Base-by-base conservation (phyloP, 2,797 vertebrate genomes). In the Sebastes aleutianus region DNA sequence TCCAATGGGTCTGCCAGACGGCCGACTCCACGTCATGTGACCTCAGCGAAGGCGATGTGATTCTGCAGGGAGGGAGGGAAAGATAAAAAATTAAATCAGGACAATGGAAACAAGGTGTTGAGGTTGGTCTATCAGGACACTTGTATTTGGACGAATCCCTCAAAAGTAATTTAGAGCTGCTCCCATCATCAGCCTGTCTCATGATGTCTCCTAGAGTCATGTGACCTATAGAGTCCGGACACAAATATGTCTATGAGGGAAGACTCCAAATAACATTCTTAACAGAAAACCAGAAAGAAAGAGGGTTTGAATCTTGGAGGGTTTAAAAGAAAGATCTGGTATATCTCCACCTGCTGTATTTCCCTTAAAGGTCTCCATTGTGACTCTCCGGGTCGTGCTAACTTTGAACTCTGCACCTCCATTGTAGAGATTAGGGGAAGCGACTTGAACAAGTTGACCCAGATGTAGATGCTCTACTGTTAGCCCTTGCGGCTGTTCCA, bases 41-140 rank as follows among this genome's bases (percentile, higher is more conserved):
- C 97, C 96, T 99, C 98, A 86, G 98, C 97, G 93, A 99, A 99
- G 96, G 97, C 94, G 97, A 99, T 97, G 96, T 99, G 98, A 96
- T 99, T 99, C 98, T 99, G 93, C 6, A 32, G 34, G 10, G 20
- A 62, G 12, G 4, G 64, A 43, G 16, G 22, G 61, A n/a, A 56
- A 53, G 2, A 66, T 1, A 32, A 6, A 53, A 16, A 16, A 6
- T 1, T 2, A 13, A 62, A 43, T 76, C 50, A 80, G 67, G 22
- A 68, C 5, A 29, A 7, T 12, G 8, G 29, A 53, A 47, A 6
- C 4, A 58, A 58, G 27, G 2, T 16, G 12, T 20, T 57, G 18
- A 59, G 11, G 3, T 8, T 39, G 22, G 16, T 56, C 26, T 2
- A 54, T 8, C 5, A 13, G 22, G 24, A 34, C 16, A 47, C 24